Percentiles rank a stretch among this genome's conserved stretches.
phyloP scores from a whole-genome alignment of 2,797 vertebrate genomes.

The Microcaecilia unicolor region DNA sequence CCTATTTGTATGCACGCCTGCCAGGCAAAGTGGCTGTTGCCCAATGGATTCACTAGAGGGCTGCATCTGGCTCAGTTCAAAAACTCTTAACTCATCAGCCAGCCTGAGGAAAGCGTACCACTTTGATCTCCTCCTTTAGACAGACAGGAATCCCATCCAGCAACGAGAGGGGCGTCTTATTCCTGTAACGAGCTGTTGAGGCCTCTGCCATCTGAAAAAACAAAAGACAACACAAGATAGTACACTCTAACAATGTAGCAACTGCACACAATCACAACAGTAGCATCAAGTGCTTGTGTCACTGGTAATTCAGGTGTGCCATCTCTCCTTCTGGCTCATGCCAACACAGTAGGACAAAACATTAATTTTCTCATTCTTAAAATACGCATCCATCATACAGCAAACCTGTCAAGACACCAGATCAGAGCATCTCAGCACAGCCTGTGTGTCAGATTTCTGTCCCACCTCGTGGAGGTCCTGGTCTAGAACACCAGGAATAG shows the following conservation, averaged over 20 bases:
- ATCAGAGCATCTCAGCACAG: too few relatives aligned
- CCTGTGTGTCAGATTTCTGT: too few relatives aligned
- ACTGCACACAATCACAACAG: not conserved
- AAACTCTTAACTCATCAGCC: too few relatives aligned
- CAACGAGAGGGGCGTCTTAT: conserved; percentile 33
- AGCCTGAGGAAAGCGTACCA: conserved; percentile 23
- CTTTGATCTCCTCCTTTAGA: conserved; percentile 47
- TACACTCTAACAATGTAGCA: too few relatives aligned
- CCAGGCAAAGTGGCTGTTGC: too few relatives aligned
- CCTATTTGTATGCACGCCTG: too few relatives aligned
- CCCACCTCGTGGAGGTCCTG: not conserved
- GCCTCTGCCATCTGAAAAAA: conserved; percentile 40
- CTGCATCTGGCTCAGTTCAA: too few relatives aligned
- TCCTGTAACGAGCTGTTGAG: conserved; percentile 36
- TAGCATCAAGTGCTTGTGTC: not conserved
- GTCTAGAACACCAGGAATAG: not conserved
- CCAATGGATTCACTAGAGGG: too few relatives aligned
- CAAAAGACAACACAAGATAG: not conserved
- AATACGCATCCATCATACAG: too few relatives aligned
- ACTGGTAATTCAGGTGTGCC: not conserved
- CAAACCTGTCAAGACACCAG: too few relatives aligned
- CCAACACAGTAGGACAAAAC: not conserved
- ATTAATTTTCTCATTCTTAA: too few relatives aligned
- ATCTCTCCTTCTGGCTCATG: not conserved
- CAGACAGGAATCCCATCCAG: conserved; percentile 49